Conservation (phyloP, 2,797 vertebrate species). For the Artibeus lituratus region DNA sequence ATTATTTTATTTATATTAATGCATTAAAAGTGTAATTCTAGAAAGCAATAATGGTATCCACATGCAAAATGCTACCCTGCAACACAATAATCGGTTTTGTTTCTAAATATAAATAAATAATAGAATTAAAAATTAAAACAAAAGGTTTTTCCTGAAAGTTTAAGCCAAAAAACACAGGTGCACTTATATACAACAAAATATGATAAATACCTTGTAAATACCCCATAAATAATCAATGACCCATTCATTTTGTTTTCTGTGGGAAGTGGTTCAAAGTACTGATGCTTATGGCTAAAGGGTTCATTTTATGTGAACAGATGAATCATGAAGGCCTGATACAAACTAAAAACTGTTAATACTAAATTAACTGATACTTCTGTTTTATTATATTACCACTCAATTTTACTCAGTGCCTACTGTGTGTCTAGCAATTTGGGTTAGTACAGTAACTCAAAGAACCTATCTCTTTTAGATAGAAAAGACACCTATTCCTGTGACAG, state of each 20-base stretch:
- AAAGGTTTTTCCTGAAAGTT: too few species aligned
- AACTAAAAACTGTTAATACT: background rate
- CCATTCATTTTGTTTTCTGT: background rate
- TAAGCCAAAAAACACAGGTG: too few species aligned
- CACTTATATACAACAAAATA: too few species aligned
- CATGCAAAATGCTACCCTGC: too few species aligned
- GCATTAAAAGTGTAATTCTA: too few species aligned
- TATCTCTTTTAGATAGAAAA: background rate
- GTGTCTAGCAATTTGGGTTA: background rate
- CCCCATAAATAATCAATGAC: background rate
- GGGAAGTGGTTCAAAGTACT: background rate
- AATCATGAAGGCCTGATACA: background rate
- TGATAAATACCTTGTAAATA: background rate
- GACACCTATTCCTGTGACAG: background rate
- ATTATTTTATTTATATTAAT: too few species aligned
- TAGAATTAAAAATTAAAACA: too few species aligned
- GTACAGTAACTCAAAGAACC: background rate
- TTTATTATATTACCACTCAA: background rate
- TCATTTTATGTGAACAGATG: background rate
- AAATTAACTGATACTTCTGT: background rate
- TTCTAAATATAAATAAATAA: too few species aligned
- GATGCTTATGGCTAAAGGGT: background rate
- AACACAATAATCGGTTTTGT: too few species aligned
- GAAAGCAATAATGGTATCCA: too few species aligned
- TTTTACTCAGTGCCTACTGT: background rate